Conservation (phyloP, 2,888 invertebrate species). For the Lathronympha strigana region DNA sequence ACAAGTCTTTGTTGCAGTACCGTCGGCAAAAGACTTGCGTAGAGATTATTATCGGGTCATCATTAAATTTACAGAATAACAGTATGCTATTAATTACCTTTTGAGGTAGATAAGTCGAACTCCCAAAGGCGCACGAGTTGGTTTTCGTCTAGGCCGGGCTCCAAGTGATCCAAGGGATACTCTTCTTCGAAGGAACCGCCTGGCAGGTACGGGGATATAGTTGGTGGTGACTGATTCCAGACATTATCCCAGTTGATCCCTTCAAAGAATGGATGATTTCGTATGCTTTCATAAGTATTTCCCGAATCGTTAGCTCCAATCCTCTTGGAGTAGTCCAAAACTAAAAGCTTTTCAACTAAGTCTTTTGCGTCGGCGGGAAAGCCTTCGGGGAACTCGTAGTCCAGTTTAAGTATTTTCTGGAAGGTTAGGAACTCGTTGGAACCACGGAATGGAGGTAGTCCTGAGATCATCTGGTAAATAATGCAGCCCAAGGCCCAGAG, state of each 20-base stretch:
- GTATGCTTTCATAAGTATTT: slow-evolving; percentile 90
- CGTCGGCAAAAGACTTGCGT: slow-evolving; percentile 52
- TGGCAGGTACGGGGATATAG: slow-evolving; percentile 91
- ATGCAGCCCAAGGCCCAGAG: slow-evolving; percentile 99
- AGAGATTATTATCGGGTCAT: background rate
- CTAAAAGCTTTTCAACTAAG: slow-evolving; percentile 93
- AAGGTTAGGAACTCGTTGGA: slow-evolving; percentile 98
- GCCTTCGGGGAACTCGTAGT: slow-evolving; percentile 96
- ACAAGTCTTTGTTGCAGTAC: slow-evolving; percentile 59
- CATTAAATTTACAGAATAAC: background rate
- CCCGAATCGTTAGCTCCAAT: slow-evolving; percentile 91
- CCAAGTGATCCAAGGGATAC: slow-evolving; percentile 89
- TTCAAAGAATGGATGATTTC: slow-evolving; percentile 93
- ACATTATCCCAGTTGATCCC: slow-evolving; percentile 93
- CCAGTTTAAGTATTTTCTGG: slow-evolving; percentile 95
- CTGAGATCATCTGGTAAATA: slow-evolving; percentile 98
- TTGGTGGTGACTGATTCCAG: slow-evolving; percentile 91
- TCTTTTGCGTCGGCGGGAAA: slow-evolving; percentile 94
- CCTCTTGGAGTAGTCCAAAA: slow-evolving; percentile 90
- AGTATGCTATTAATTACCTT: slow-evolving; percentile 59
- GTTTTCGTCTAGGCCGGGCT: slow-evolving; percentile 94
- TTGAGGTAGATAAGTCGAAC: slow-evolving; percentile 85
- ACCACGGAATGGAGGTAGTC: slow-evolving; percentile 95
- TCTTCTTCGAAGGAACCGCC: slow-evolving; percentile 88
- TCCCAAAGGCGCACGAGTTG: slow-evolving; percentile 91